Conservation (phyloP, 2,113 vertebrate species). For the Urocolius indicus region DNA sequence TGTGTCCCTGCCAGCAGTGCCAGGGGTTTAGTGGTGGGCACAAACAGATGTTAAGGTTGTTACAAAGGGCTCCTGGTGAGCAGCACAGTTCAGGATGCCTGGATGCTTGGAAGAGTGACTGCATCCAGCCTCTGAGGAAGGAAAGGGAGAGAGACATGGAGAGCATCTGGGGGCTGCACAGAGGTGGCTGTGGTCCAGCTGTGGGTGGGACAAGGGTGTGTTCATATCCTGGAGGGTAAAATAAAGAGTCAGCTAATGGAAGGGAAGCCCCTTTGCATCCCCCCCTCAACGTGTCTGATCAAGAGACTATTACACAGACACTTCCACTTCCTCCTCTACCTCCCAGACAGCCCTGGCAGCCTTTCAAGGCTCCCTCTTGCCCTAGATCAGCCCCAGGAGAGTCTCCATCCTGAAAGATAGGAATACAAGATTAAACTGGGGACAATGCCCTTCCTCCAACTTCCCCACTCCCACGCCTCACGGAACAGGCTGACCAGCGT, state of each 20-base stretch:
- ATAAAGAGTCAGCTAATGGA: not conserved
- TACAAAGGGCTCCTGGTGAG: not conserved
- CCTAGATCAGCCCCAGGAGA: not conserved
- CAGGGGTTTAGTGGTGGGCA: not conserved
- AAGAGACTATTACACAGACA: not conserved
- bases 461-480: not conserved
- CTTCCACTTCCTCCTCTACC: not conserved
- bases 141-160: not conserved
- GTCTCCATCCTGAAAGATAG: not conserved
- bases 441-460: not conserved
- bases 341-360: not conserved
- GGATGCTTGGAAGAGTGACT: not conserved
- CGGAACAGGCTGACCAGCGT: not conserved
- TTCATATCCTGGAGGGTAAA: accelerated
- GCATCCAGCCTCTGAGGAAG: not conserved
- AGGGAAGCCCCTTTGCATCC: not conserved
- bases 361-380: not conserved
- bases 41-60: not conserved
- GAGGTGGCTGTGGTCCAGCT: not conserved
- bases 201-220: accelerated
- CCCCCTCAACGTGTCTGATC: accelerated
- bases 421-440: not conserved
- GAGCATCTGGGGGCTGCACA: accelerated
- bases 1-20: not conserved
- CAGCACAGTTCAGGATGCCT: accelerated